Evolutionary conservation across 2,113 vertebrate genomes (phyloP).

Genomic region (Smithornis capensis): DNA sequence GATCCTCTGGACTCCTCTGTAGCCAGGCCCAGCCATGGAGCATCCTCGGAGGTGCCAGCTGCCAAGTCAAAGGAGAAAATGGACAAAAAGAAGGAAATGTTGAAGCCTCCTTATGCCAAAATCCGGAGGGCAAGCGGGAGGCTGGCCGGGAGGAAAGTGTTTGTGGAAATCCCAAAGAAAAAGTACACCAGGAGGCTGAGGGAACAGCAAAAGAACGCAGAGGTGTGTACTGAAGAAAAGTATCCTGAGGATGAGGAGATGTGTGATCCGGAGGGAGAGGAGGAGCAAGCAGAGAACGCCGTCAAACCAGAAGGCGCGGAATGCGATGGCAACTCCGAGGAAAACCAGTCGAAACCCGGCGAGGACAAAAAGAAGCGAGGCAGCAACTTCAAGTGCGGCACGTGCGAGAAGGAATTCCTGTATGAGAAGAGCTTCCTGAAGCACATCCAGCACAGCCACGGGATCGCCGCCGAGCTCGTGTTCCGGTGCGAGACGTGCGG

Average conservation of each 20-base stretch:
- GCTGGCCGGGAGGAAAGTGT: conserved; percentile 78
- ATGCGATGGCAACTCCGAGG: neutral
- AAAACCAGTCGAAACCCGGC: neutral
- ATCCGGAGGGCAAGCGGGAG: conserved; percentile 76
- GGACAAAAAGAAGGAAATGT: conserved; percentile 65
- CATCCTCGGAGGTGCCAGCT: neutral
- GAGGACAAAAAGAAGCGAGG: conserved; percentile 62
- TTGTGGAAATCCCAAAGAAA: conserved; percentile 78
- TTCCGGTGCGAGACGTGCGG: conserved; percentile 88
- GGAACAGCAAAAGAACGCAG: conserved; percentile 66
- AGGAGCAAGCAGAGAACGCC: neutral
- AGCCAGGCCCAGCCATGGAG: neutral
- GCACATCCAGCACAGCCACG: conserved; percentile 81
- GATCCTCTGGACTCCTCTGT: neutral
- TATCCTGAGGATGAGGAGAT: neutral
- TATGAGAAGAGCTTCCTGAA: conserved; percentile 82
- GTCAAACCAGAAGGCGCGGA: conserved; percentile 50
- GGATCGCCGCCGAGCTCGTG: conserved; percentile 78
- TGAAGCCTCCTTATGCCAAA: conserved; percentile 67
- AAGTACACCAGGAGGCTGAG: conserved; percentile 74
- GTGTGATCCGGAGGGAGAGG: neutral
- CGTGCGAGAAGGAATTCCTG: conserved; percentile 67
- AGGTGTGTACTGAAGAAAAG: neutral
- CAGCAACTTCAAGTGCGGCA: conserved; percentile 81
- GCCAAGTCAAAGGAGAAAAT: conserved; percentile 47